phyloP scores from a whole-genome alignment of 1,140 invertebrate genomes.

The Aphis gossypii region DNA sequence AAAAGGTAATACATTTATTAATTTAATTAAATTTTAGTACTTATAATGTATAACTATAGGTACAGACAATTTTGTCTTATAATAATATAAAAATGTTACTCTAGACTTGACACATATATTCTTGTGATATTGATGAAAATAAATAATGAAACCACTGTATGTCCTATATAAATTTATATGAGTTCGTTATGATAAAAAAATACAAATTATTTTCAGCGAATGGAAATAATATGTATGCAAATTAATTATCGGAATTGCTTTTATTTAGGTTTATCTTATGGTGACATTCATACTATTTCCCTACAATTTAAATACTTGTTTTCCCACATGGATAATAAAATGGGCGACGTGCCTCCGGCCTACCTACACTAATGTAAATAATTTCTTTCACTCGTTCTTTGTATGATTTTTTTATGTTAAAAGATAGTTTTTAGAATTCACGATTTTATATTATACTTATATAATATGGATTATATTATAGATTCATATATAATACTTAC shows the following conservation, averaged over 20 bases:
- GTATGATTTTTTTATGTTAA: background rate
- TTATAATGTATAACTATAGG: background rate
- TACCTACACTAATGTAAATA: background rate
- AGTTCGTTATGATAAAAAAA: background rate
- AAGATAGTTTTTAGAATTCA: background rate
- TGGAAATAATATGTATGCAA: background rate
- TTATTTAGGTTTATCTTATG: background rate
- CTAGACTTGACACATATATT: background rate
- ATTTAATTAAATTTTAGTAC: background rate
- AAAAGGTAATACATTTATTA: background rate
- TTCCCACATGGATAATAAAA: background rate
- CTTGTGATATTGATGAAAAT: background rate
- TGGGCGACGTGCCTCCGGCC: background rate
- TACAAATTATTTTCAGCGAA: background rate
- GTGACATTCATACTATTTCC: background rate
- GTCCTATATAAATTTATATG: background rate
- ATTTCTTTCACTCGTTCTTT: background rate
- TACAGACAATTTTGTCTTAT: background rate
- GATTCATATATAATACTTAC: too few relatives aligned
- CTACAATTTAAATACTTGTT: constrained; percentile 13
- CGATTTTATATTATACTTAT: too few relatives aligned
- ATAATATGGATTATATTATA: background rate
- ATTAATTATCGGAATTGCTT: background rate
- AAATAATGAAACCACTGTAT: background rate
- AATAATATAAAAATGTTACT: background rate